A percentile compares a stretch with the other conserved stretches of the same genome.
These are phyloP conservation scores for Myzus persicae DNA, from an alignment of 1,140 invertebrate species.

Conservation along the genomic window DNA sequence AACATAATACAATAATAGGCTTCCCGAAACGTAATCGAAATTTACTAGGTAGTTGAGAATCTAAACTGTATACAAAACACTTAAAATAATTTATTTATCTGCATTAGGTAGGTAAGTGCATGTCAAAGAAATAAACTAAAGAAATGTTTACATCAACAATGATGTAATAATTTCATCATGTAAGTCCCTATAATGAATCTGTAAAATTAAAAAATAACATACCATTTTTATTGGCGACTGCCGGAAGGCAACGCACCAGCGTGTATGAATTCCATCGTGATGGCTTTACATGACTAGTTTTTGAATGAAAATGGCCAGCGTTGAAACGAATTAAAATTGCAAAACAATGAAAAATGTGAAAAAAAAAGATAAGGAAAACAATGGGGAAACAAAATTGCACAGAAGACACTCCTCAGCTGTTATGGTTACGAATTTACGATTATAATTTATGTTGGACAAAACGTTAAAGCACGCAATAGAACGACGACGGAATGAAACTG, in stretches of 20 bases:
- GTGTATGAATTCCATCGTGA: background rate
- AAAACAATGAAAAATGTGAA: background rate
- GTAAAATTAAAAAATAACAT: background rate
- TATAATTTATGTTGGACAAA: background rate
- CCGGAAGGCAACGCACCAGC: background rate
- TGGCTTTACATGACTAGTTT: background rate
- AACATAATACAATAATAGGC: background rate
- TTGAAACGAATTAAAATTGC: background rate
- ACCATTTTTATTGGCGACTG: background rate
- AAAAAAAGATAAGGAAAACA: background rate
- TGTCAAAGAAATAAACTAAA: background rate
- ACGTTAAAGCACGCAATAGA: background rate
- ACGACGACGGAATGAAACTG: background rate
- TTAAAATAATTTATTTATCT: background rate
- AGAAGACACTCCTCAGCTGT: background rate
- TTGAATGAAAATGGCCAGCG: background rate
- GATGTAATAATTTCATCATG: conserved; percentile 28
- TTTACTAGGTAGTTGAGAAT: background rate
- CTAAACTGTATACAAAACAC: background rate
- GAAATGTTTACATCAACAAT: background rate
- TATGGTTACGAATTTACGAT: background rate
- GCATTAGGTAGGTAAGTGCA: background rate
- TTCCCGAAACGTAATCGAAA: background rate
- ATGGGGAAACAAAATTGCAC: background rate
- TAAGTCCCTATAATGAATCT: background rate